Percentiles rank a stretch among this genome's conserved stretches.
Conservation (phyloP, 2,888 invertebrate genomes). For the Camptogramma bilineatum region DNA sequence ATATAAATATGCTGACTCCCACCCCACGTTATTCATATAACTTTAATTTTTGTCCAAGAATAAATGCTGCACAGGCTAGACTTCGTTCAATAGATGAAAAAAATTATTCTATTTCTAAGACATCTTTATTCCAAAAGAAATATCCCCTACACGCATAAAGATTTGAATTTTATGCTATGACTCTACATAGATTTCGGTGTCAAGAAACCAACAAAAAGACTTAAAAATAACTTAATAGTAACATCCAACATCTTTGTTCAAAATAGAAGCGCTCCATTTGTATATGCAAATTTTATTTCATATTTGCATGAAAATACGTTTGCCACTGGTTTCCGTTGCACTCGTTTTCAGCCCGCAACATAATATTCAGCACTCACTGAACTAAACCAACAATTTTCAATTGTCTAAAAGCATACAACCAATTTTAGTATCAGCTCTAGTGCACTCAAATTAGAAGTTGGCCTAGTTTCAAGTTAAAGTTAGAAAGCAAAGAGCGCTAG, state of each 20-base stretch:
- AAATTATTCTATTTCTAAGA: too few species aligned
- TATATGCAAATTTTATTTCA: constrained; percentile 8
- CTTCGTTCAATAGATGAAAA: too few species aligned
- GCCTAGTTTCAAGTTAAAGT: constrained; percentile 64
- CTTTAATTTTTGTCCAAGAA: too few species aligned
- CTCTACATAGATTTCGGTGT: neutral
- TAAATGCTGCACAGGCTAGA: too few species aligned
- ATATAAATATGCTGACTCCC: too few species aligned
- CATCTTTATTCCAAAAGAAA: too few species aligned
- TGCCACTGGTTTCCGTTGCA: neutral
- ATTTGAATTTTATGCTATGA: neutral
- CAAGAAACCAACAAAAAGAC: neutral
- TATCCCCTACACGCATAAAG: too few species aligned
- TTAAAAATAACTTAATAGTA: too few species aligned
- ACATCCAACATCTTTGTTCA: neutral
- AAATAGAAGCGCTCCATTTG: constrained; percentile 3
- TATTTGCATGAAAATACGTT: constrained; percentile 10
- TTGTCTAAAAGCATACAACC: constrained; percentile 36
- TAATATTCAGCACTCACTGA: neutral
- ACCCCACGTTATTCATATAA: too few species aligned
- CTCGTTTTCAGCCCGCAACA: neutral
- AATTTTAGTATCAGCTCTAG: constrained; percentile 44
- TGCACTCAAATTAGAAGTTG: constrained; percentile 66
- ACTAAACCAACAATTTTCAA: constrained; percentile 15
- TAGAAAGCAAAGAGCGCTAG: constrained; percentile 49